Evolutionary conservation across 2,113 vertebrate genomes (phyloP).

Genomic region (Manacus vitellinus): DNA sequence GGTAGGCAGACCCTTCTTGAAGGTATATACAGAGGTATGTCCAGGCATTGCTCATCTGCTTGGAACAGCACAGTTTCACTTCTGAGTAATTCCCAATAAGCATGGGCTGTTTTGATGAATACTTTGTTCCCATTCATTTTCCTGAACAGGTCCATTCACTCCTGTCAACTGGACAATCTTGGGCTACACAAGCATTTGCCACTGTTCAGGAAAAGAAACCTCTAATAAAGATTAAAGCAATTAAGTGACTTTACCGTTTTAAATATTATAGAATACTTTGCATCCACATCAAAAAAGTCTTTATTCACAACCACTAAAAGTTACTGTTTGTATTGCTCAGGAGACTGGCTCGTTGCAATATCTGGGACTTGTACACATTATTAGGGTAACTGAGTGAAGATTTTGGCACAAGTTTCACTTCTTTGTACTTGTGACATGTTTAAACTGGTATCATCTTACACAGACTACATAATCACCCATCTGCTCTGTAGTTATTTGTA

Average conservation of each 20-base stretch:
- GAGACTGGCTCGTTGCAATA: not conserved
- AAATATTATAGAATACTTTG: not conserved
- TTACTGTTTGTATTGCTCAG: not conserved
- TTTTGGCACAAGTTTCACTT: not conserved
- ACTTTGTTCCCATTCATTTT: not conserved
- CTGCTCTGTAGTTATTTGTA: not conserved
- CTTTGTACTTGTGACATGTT: not conserved
- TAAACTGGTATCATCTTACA: not conserved
- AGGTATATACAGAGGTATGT: not conserved
- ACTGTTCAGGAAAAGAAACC: not conserved
- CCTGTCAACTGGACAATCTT: not conserved
- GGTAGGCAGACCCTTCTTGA: not conserved
- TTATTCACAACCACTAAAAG: not conserved
- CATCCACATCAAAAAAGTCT: not conserved
- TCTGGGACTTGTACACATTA: not conserved
- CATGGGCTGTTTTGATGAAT: not conserved
- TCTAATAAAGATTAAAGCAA: not conserved
- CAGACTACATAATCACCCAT: not conserved
- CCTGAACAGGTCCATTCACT: conserved; percentile 9
- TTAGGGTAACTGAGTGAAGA: not conserved
- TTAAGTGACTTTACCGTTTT: not conserved
- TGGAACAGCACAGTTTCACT: not conserved
- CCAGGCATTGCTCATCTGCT: not conserved
- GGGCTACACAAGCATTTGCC: conserved; percentile 28
- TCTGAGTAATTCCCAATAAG: not conserved